Percentiles rank a stretch among this genome's conserved stretches.
Conservation (phyloP, 2,113 vertebrate species). For the Asarcornis scutulata region DNA sequence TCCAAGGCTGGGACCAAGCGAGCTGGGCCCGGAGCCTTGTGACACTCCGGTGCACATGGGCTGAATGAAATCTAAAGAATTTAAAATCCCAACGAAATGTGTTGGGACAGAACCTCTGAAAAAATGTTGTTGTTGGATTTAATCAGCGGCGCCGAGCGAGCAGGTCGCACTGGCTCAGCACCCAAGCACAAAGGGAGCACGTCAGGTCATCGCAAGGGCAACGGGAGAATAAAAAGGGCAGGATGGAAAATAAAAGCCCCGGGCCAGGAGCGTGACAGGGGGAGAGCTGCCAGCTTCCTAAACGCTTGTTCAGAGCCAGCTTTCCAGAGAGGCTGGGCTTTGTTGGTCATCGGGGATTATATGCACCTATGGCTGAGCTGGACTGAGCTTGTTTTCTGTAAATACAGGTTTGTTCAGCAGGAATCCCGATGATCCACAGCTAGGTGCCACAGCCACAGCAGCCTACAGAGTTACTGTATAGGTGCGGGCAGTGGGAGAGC, state of each 20-base stretch:
- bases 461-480: neutral
- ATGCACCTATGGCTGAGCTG: neutral
- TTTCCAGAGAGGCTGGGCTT: neutral
- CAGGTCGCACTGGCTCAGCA: conserved; percentile 52
- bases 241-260: conserved; percentile 49
- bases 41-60: conserved; percentile 6
- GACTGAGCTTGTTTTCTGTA: neutral
- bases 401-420: neutral
- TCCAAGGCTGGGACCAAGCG: conserved; percentile 47
- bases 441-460: neutral
- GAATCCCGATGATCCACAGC: neutral
- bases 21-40: neutral
- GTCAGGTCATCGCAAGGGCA: conserved; percentile 40
- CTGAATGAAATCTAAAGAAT: conserved; percentile 62
- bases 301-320: conserved; percentile 13
- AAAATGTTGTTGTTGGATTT: conserved; percentile 31
- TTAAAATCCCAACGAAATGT: conserved; percentile 54
- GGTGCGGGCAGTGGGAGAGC: neutral
- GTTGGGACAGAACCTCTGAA: neutral
- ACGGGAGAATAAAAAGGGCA: conserved; percentile 30
- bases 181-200: conserved; percentile 8
- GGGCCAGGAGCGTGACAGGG: conserved; percentile 54
- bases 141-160: neutral
- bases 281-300: conserved; percentile 56
- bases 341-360: neutral